A percentile compares a stretch with the other conserved stretches of the same genome.
Evolutionary conservation across 2,113 vertebrate genomes (phyloP).

Genomic region (Pampusana beccarii): DNA sequence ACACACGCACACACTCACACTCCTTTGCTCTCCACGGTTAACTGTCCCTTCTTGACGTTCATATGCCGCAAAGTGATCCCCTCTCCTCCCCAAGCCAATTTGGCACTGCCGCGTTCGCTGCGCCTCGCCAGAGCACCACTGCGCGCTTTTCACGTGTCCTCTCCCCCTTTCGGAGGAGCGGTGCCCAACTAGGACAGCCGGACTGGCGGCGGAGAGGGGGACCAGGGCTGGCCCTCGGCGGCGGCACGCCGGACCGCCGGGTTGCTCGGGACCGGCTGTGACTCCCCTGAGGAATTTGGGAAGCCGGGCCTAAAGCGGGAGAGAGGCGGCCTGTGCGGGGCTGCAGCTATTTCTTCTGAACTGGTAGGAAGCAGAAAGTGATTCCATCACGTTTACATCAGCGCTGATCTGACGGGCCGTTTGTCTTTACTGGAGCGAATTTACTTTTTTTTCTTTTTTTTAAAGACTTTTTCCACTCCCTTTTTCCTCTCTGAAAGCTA

Average conservation of each 20-base stretch:
- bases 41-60: not conserved
- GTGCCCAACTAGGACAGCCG: fast-evolving
- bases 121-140: not conserved
- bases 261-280: not conserved
- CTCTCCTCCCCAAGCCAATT: not conserved
- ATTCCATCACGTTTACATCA: not conserved
- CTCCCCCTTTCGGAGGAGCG: not conserved
- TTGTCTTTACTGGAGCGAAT: not conserved
- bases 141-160: not conserved
- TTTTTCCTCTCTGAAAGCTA: not conserved
- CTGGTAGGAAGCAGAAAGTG: not conserved
- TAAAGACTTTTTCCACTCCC: not conserved
- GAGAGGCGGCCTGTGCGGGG: not conserved
- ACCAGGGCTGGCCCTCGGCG: too few relatives aligned
- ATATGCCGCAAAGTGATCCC: fast-evolving
- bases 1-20: not conserved
- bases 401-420: not conserved
- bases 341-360: not conserved
- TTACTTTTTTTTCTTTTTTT: not conserved
- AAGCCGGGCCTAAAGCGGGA: not conserved
- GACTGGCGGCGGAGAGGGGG: not conserved
- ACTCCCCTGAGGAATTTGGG: not conserved
- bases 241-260: too few relatives aligned
- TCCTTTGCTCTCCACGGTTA: not conserved
- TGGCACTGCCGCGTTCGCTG: not conserved